A percentile compares a stretch with the other conserved stretches of the same genome.
These are phyloP conservation scores for Ardeotis arabs DNA, from an alignment of 2,113 vertebrate genomes.

Conservation along the genomic window DNA sequence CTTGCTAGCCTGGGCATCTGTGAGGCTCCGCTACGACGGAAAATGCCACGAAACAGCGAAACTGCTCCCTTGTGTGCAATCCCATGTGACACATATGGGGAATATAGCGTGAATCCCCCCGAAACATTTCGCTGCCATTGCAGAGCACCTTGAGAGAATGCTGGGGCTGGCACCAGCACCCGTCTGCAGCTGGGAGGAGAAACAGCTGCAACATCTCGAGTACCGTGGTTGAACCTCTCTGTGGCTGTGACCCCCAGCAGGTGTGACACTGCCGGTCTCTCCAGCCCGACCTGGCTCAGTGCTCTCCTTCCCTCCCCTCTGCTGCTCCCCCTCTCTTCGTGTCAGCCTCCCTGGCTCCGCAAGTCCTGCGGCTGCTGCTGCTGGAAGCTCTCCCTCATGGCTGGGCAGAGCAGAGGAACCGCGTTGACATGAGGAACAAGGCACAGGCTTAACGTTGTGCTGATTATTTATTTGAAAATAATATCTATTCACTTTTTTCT, in stretches of 20 bases:
- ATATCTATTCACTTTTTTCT: background rate
- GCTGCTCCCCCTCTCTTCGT: background rate
- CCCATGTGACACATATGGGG: accelerated
- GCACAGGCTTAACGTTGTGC: background rate
- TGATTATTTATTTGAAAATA: background rate
- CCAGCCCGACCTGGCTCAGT: background rate
- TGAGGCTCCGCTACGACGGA: background rate
- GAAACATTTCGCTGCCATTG: background rate
- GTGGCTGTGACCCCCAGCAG: background rate
- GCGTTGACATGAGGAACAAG: background rate
- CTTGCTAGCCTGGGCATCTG: slow-evolving; percentile 10
- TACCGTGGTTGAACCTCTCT: accelerated
- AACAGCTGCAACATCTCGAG: background rate
- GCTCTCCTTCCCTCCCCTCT: background rate
- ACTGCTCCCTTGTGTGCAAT: background rate
- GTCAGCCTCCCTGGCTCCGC: background rate
- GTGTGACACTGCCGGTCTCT: background rate
- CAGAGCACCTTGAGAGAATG: background rate
- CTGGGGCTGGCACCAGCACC: background rate
- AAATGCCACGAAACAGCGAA: background rate
- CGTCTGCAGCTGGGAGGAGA: background rate
- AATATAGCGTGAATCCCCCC: background rate
- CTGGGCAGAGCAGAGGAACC: background rate
- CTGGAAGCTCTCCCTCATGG: background rate
- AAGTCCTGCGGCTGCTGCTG: background rate